phyloP scores from a whole-genome alignment of 2,113 vertebrate genomes.

The Odobenus rosmarus region DNA sequence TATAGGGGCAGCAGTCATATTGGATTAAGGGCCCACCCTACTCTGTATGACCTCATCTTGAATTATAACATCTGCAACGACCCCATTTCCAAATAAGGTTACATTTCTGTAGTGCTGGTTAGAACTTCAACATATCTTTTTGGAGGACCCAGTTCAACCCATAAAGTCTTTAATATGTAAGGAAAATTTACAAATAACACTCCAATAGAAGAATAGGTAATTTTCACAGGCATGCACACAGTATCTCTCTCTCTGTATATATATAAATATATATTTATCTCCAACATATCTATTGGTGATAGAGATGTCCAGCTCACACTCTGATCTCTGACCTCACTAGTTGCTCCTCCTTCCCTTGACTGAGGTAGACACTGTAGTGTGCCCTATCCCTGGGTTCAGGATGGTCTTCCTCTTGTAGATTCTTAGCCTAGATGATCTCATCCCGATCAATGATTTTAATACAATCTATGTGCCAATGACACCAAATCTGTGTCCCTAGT shows the following conservation, averaged over 20 bases:
- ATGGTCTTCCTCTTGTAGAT: background rate
- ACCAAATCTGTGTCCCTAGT: background rate
- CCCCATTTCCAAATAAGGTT: background rate
- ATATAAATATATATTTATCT: accelerated
- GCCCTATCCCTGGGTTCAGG: background rate
- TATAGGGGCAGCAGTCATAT: background rate
- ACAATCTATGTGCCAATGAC: background rate
- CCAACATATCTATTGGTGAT: background rate
- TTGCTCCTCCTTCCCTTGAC: background rate
- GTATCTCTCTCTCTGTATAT: accelerated
- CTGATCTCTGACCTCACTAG: background rate
- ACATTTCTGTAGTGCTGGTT: background rate
- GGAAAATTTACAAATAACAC: background rate
- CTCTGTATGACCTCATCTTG: background rate
- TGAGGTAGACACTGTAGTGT: background rate
- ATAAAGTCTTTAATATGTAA: background rate
- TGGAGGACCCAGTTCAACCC: background rate
- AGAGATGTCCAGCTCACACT: background rate
- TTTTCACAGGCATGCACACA: background rate
- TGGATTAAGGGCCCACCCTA: background rate
- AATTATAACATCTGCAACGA: background rate
- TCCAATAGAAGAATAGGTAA: background rate
- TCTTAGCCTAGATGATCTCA: background rate
- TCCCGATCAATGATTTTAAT: background rate
- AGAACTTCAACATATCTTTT: background rate